Base-by-base conservation (phyloP, 1,140 invertebrate genomes). In the Amyelois transitella region DNA sequence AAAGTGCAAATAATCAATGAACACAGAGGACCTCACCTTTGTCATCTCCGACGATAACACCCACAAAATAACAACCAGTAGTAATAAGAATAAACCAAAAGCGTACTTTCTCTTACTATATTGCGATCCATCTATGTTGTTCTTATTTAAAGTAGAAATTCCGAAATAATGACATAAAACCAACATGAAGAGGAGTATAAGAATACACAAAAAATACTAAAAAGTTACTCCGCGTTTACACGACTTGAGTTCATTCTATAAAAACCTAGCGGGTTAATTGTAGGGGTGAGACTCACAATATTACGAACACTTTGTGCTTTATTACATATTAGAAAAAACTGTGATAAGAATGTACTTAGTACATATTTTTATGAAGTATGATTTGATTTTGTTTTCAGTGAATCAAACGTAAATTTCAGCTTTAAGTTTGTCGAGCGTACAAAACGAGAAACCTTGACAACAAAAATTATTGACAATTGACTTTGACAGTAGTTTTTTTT, bases 131-230 rank as follows among this genome's bases (percentile, higher is more conserved):
- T 86, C 78, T 64, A 83, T 83, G 56, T 52, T 70, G 55, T 75
- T 86, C 66, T 88, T 86, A 60, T 77, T 80, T 58, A 72, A 80
- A 55, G 72, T 57, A 19, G 69, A 69, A 44, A 87, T 78, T 52
- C 74, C 69, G 72, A 86, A 87, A 64, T 86, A 87, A 61, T 87
- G 84, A 70, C 81, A 86, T 68, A 87, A 70, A 77, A 79, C 82
- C 79, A 87, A 85, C 84, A 87, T 87, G 62, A 80, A 83, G 74
- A 65, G 59, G 60, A 72, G 49, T 69, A 62, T 55, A 65, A 49
- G 53, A 51, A 60, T 65, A 64, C 52, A 51, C 55, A 58, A 53
- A 58, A 2, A 47, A 17, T n/a, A n/a, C 4, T 24, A 24, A 4
- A 32, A 32, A 10, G 28, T 32, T 6, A 10, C 10, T 6, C 4